Percentiles rank a stretch among this genome's conserved stretches.
Evolutionary conservation across 2,797 vertebrate genomes (phyloP).

Genomic region (Sphenodon punctatus): DNA sequence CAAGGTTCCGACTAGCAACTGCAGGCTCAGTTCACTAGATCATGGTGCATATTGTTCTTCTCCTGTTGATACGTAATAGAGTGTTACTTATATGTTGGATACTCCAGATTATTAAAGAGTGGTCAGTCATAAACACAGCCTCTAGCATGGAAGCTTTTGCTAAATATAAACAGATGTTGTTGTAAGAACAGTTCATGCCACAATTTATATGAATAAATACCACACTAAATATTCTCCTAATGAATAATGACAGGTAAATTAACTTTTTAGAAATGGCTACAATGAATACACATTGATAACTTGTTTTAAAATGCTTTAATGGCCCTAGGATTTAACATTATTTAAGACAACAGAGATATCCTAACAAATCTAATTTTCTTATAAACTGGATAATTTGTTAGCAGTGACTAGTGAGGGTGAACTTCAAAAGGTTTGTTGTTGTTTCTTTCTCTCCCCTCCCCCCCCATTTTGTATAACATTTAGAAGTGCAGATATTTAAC

Average conservation of each 20-base stretch:
- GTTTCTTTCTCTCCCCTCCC: too few species aligned
- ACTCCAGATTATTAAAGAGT: neutral
- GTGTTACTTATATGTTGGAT: neutral
- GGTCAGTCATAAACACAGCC: neutral
- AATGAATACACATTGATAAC: neutral
- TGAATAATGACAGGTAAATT: neutral
- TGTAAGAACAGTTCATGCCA: neutral
- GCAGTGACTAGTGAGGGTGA: neutral
- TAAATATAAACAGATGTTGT: neutral
- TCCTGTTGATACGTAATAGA: neutral
- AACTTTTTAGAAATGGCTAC: neutral
- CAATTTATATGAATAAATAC: neutral
- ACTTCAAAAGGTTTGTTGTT: neutral
- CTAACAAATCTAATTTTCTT: neutral
- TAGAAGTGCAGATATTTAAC: neutral
- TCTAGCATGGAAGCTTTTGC: neutral
- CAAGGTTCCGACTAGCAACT: neutral
- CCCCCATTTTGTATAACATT: neutral
- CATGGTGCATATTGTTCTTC: neutral
- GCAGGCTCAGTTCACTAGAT: neutral
- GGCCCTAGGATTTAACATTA: neutral
- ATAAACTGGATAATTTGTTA: neutral
- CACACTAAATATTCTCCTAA: neutral
- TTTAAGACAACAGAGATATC: neutral
- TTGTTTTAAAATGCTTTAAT: neutral